Evolutionary conservation across 2,888 invertebrate genomes (phyloP), one percentile per base, ranked within the genome.

Genomic region (Isoperla grammatica): DNA sequence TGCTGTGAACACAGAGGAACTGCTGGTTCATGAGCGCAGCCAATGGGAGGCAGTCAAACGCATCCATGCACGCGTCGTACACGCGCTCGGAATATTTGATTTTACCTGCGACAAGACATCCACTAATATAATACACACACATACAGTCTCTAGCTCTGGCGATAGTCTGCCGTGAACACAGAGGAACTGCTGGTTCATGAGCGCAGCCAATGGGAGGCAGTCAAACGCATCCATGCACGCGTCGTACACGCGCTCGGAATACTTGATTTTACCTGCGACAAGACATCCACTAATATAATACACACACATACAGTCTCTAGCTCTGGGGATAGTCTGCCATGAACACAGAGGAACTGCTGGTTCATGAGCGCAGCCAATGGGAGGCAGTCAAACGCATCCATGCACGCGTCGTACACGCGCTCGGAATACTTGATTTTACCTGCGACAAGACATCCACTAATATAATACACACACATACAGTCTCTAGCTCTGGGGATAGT

Each of bases 221-320:
- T 99, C 99, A 79, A 99, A 99, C 67, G 99, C 96, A 73, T 98
- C 97, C 98, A 99, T 99, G 81, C 98, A 98, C 71, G 96, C 94
- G 80, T 99, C 98, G 81, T 99, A 99, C 71, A 99, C 95, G 77
- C 91, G 87, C 80, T 99, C 98, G 72, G 97, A 96, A 85, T 99
- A 99, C 84, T 99, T 99, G 79, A 99, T 99, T 85, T 92, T 91
- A 83, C 93, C 93, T 94, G 77, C 46, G 78, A n/a, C n/a, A n/a
- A n/a, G n/a, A n/a, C n/a, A n/a, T n/a, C n/a, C n/a, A n/a, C n/a
- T n/a, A n/a, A n/a, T n/a, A n/a, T n/a, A n/a, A n/a, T n/a, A n/a
- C n/a, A n/a, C n/a, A n/a, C n/a, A n/a, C n/a, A n/a, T n/a, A n/a
- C n/a, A n/a, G n/a, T n/a, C n/a, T n/a, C n/a, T n/a, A n/a, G n/a